Base-by-base conservation (phyloP, 2,888 invertebrate genomes). In the Dorcus hopei region DNA sequence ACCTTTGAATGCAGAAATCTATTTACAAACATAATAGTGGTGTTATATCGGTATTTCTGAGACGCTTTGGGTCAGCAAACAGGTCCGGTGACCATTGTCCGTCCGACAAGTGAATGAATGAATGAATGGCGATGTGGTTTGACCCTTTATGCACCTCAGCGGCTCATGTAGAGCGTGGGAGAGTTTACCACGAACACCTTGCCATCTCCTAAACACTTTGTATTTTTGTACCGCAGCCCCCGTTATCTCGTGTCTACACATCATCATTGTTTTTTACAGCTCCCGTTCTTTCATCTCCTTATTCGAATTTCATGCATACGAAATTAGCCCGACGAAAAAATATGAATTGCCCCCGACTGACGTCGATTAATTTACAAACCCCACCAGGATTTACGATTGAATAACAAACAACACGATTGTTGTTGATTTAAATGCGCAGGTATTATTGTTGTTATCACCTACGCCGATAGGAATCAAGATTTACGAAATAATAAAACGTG, bases 81-180 rank as follows among this genome's bases (percentile, higher is more conserved):
- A 61, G 68, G 65, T 67, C 61, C 58, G 64, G 61, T 68, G 66
- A 68, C 68, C 68, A 68, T 68, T 68, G 68, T 68, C 68, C 64
- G 61, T 54, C 40, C 56, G 61, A 65, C 64, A 66, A 65, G 63
- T 63, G 64, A 47, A 61, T 63, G 64, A 47, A 61, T 59, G 62
- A 64, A 61, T 59, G 57, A 64, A 64, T 63, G 43, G 62, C 57
- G 54, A 54, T 57, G 58, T 61, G 66, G 59, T 57, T 60, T 66
- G 67, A 64, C 65, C 65, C 66, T 65, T 67, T 67, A 58, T 64
- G 65, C 65, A 65, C 68, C 68, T 70, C 69, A 72, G 70, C 70
- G 75, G 73, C 73, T 74, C 77, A 79, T 78, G 74, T 77, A 72
- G 79, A 80, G 80, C 80, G 80, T 80, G 81, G 81, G 80, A 80